Conservation (phyloP, 2,888 invertebrate genomes). For the Conus canariensis region DNA sequence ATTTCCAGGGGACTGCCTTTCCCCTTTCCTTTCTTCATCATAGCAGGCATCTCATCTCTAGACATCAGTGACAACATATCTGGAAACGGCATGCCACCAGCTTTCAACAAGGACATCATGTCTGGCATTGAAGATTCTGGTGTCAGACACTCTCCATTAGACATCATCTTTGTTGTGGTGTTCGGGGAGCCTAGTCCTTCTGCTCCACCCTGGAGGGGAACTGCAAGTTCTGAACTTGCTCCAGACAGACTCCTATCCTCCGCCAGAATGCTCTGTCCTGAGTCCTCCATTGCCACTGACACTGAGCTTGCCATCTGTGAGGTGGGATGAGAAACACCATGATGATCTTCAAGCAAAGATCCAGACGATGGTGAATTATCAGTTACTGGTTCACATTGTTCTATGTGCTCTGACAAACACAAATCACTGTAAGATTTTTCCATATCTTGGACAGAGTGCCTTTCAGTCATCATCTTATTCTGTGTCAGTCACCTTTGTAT, state of each 20-base stretch:
- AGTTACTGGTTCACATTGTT: background rate
- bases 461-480: background rate
- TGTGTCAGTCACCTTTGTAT: background rate
- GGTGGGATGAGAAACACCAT: too few species aligned
- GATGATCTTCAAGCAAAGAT: background rate
- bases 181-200: background rate
- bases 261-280: background rate
- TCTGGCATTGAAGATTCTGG: background rate
- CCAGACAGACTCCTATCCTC: background rate
- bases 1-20: conserved; percentile 38
- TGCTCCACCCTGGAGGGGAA: conserved; percentile 14
- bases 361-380: background rate
- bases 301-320: background rate
- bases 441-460: background rate
- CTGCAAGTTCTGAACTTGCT: conserved; percentile 16
- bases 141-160: background rate
- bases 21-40: background rate
- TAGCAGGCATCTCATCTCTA: conserved; percentile 23
- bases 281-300: background rate
- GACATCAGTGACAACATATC: conserved; percentile 41
- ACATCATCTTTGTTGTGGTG: conserved; percentile 17
- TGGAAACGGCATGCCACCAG: background rate
- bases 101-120: background rate
- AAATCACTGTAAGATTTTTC: background rate
- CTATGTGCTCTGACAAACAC: background rate